Base-by-base conservation (phyloP, 2,113 vertebrate species). In the Chamaea fasciata region DNA sequence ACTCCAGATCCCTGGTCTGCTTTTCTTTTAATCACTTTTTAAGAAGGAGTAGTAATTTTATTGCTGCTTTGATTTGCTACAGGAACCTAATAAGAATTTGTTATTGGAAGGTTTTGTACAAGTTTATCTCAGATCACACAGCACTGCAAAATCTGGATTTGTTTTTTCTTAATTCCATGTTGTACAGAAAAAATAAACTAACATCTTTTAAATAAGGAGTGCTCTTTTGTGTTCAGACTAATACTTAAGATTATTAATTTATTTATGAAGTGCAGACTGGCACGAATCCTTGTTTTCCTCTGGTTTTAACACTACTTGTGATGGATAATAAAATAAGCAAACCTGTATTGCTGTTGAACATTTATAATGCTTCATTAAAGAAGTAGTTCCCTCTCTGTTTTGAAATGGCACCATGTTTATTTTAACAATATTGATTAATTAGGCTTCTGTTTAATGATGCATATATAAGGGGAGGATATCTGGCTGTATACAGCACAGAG, bases 361-460 rank as follows among this genome's bases (percentile, higher is more conserved):
- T 87, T 94, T 94, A 49, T 93, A 96, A 85, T 83, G 17, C 47
- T 77, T 96, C 63, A 67, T 85, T 80, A 74, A 88, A 91, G 83
- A 91, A 88, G 46, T 70, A 37, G 52, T 89, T 75, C 74, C 79
- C 44, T 77, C 91, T 52, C 59, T 95, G 22, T 52, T 91, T 93
- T 94, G 60, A 89, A 81, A 84, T 56, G 69, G 24, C 39, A 74
- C 37, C 11, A 20, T 68, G 49, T 93, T 96, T 95, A 69, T 87
- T 79, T 95, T 96, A 76, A 60, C 65, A 90, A 57, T 94, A 94
- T 94, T 68, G 87, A 97, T 95, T 73, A 60, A 64, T 91, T 87
- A 87, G 53, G 75, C 87, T 68, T 73, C 53, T 94, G 47, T 85
- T 94, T 89, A 94, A 92, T 91, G 83, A 68, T 94, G 60, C 49